Evolutionary conservation across 2,888 invertebrate genomes (phyloP).

Genomic region (Hypomecis punctinalis): DNA sequence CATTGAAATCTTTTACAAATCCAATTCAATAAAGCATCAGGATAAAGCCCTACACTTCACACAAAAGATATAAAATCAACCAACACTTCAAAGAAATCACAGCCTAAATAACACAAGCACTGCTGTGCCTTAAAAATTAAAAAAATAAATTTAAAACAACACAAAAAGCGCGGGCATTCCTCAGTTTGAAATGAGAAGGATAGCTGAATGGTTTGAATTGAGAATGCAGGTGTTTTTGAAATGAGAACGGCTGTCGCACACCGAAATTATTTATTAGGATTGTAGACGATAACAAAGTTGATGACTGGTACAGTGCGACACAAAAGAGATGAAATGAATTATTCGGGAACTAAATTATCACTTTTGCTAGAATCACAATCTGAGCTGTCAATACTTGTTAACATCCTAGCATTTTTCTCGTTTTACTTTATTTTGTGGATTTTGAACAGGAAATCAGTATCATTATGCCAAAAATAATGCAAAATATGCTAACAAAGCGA

Average conservation of each 20-base stretch:
- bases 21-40: conserved; percentile 4
- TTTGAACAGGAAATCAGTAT: no score
- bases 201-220: conserved; percentile 54
- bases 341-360: no score
- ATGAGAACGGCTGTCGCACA: conserved; percentile 13
- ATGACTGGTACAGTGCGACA: no score
- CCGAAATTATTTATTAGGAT: neutral
- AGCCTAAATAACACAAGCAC: conserved; percentile 44
- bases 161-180: conserved; percentile 51
- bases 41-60: conserved; percentile 8
- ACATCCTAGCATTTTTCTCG: no score
- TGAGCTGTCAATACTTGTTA: no score
- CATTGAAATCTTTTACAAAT: neutral
- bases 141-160: conserved; percentile 38
- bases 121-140: conserved; percentile 39
- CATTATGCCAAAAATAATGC: no score
- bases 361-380: no score
- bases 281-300: no score
- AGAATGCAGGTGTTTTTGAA: conserved; percentile 38
- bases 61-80: conserved; percentile 34
- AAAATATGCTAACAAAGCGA: no score
- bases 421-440: no score
- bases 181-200: conserved; percentile 60
- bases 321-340: no score
- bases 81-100: conserved; percentile 48